These are phyloP conservation scores for Epinephelus lanceolatus DNA, from an alignment of 2,113 vertebrate genomes.

Conservation along the genomic window DNA sequence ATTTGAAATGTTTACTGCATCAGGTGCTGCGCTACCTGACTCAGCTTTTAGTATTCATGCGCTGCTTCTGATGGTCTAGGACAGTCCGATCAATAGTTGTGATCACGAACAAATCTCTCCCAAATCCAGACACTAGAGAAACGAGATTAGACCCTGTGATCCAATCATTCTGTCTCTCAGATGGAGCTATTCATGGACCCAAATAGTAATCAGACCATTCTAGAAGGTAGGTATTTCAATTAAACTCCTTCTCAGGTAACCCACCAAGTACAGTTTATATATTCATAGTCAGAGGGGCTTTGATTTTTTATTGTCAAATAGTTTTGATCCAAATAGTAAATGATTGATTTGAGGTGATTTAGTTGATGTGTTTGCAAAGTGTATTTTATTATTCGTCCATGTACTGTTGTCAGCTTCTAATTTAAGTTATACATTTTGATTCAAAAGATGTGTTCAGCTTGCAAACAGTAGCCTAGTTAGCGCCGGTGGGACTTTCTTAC, in stretches of 20 bases:
- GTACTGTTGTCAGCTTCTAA: neutral
- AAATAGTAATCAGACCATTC: conserved; percentile 1
- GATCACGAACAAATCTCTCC: conserved; percentile 44
- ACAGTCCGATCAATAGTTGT: conserved; percentile 25
- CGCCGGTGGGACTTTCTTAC: neutral
- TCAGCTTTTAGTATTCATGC: conserved; percentile 20
- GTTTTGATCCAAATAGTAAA: no score
- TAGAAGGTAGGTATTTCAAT: neutral
- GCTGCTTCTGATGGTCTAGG: neutral
- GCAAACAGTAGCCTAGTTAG: neutral
- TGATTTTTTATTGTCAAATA: neutral
- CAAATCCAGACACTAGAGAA: conserved; percentile 25
- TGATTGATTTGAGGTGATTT: neutral
- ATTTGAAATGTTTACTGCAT: neutral
- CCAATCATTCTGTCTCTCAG: conserved; percentile 22
- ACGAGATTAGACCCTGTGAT: conserved; percentile 30
- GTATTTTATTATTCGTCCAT: neutral
- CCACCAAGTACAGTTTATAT: neutral
- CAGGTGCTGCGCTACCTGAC: neutral
- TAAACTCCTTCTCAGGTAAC: neutral
- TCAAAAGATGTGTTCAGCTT: neutral
- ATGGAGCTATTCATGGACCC: conserved; percentile 1
- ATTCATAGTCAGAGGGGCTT: neutral
- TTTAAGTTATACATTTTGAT: neutral
- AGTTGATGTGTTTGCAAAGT: neutral